Evolutionary conservation across 1,140 invertebrate genomes (phyloP), one percentile per base, ranked within the genome.

Genomic region (Cotesia chilonis): DNA sequence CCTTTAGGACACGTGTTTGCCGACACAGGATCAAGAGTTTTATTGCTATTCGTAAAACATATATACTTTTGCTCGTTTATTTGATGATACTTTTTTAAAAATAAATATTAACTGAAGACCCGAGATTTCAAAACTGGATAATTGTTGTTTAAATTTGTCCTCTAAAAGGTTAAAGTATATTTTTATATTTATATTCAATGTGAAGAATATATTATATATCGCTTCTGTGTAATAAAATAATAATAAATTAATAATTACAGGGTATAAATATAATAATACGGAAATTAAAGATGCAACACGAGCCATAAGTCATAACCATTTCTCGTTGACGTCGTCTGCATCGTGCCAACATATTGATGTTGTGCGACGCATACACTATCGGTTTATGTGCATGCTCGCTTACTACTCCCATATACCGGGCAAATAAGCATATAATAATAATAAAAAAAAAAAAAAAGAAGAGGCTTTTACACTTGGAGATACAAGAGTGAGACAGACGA

Each of bases 321-420:
- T 80, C 84, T 80, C 76, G 80, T 80, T 80, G 78, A 79, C 81
- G 80, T 76, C 55, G 80, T 81, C 81, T 84, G 81, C 79, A 82
- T 85, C 77, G 78, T 77, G 77, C 76, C 78, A 79, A 47, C 41
- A 47, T 47, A 47, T 47, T 10, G 41, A 7, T 47, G 41, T 47
- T 52, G 77, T 76, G 74, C 63, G 72, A 60, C 72, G 81, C 79
- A 82, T 84, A 73, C 77, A 64, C 68, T 73, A 80, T 76, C 65
- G 51, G 4, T 47, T 37, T 68, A 61, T 47, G 5, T 14, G 68
- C 20, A 59, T 69, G 17, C 37, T 28, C 28, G 2, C 28, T 28
- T 28, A 28, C 1, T 28, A 28, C 28, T 28, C 28, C 28, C 28
- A 28, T 28, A 28, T 38, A 12, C 7, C 9, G 12, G 63, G 17